These are phyloP conservation scores for Scolopax rusticola DNA, from an alignment of 2,797 vertebrate genomes.

Conservation along the genomic window DNA sequence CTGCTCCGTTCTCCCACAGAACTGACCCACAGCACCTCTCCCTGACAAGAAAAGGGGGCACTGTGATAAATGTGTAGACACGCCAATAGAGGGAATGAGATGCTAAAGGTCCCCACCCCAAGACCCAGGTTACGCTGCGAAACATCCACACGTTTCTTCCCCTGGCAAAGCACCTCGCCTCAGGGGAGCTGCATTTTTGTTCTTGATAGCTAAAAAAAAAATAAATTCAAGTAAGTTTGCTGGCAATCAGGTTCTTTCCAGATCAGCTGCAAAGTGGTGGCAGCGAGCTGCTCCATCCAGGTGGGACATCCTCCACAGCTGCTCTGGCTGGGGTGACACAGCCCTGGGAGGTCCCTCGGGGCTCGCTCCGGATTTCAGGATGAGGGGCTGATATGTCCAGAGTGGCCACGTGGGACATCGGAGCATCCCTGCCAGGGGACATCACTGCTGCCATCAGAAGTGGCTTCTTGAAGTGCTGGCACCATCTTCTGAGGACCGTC, in stretches of 20 bases:
- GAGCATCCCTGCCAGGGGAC: background rate
- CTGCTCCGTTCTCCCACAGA: rapidly evolving
- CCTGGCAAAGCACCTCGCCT: background rate
- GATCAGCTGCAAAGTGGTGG: rapidly evolving
- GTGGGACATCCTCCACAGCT: background rate
- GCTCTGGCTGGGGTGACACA: background rate
- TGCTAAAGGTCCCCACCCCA: background rate
- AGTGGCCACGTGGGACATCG: rapidly evolving
- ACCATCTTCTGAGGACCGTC: background rate
- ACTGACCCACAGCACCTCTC: background rate
- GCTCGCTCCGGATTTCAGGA: background rate
- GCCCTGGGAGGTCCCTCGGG: rapidly evolving
- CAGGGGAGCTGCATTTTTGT: background rate
- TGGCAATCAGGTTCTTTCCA: background rate
- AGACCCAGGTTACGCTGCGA: background rate
- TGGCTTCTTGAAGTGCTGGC: background rate
- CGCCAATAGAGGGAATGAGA: background rate
- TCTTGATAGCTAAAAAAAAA: background rate
- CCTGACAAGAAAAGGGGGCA: background rate
- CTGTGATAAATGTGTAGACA: background rate
- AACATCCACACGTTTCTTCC: rapidly evolving
- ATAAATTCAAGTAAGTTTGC: background rate
- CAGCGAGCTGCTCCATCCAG: background rate
- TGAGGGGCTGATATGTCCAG: rapidly evolving
- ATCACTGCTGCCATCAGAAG: background rate